Evolutionary conservation across 2,797 vertebrate species (phyloP).

Genomic region (Oryzias dopingdopingensis): DNA sequence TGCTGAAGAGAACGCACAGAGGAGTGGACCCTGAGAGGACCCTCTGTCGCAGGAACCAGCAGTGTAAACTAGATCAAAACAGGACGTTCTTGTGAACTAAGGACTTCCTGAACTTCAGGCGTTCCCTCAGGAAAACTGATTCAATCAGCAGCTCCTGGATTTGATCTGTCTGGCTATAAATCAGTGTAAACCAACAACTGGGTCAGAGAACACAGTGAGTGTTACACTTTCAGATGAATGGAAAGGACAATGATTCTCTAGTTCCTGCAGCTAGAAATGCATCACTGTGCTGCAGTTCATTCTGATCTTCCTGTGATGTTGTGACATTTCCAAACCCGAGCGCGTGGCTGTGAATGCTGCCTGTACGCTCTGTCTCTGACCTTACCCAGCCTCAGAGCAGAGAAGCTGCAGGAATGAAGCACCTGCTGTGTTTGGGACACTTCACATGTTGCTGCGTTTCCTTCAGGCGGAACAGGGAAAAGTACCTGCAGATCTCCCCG

Average conservation of each 20-base stretch:
- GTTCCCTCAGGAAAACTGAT: slow-evolving; percentile 19
- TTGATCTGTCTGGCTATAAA: slow-evolving; percentile 20
- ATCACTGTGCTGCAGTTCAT: neutral
- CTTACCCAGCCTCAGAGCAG: no score
- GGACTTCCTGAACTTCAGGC: no score
- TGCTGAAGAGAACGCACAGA: no score
- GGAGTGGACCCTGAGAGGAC: no score
- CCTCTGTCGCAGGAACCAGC: no score
- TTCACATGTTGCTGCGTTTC: neutral
- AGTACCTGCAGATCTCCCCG: slow-evolving; percentile 84
- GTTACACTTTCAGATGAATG: slow-evolving; percentile 11
- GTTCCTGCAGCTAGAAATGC: slow-evolving; percentile 1
- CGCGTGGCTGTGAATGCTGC: neutral
- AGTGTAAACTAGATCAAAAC: no score
- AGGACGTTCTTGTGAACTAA: no score
- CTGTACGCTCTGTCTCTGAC: no score
- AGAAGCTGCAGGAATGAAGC: no score
- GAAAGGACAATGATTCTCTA: slow-evolving; percentile 3
- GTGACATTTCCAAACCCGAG: slow-evolving; percentile 17
- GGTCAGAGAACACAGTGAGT: slow-evolving; percentile 13
- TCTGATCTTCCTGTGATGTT: slow-evolving; percentile 7
- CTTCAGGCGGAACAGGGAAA: neutral
- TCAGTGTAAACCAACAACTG: slow-evolving; percentile 27
- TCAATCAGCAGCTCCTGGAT: slow-evolving; percentile 24
- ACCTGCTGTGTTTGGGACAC: neutral